These are phyloP conservation scores for Aurelia aurita complex sp. Pacific DNA, from an alignment of 30 jellyfish, hydroid and myxozoan species.

Conservation along the genomic window DNA sequence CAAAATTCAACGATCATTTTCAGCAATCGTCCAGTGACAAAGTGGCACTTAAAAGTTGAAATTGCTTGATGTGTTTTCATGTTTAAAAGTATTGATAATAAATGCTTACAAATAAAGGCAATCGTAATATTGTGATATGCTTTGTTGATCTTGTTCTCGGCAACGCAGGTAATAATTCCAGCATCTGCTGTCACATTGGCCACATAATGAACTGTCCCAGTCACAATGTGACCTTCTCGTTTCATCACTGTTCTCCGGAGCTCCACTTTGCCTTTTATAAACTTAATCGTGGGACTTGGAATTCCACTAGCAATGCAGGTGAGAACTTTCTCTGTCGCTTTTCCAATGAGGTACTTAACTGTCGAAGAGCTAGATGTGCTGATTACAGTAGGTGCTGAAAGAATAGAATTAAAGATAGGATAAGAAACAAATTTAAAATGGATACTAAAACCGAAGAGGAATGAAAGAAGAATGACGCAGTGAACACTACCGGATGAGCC, in stretches of 20 bases:
- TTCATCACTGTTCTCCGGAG: constrained; percentile 4
- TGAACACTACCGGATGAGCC: no score
- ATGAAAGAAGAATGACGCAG: background rate
- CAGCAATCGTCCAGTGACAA: no score
- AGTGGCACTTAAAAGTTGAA: no score
- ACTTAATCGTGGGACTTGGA: constrained; percentile 70
- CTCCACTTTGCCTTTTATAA: constrained; percentile 29
- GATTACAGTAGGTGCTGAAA: constrained; percentile 22
- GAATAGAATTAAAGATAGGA: background rate
- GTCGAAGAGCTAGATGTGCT: constrained; percentile 1
- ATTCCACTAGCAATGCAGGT: constrained; percentile 75
- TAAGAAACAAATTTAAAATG: background rate
- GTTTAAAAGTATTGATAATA: no score
- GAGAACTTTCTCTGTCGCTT: constrained; percentile 8
- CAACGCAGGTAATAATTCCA: constrained; percentile 48
- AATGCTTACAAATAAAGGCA: constrained; percentile 26
- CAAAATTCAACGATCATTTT: no score
- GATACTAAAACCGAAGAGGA: background rate
- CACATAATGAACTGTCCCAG: background rate
- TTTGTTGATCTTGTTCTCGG: constrained; percentile 26
- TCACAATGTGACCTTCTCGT: background rate
- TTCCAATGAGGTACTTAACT: constrained; percentile 18
- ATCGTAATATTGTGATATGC: constrained; percentile 1
- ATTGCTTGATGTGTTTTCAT: no score
- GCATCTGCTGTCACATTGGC: constrained; percentile 47